Conservation (phyloP, 2,797 vertebrate genomes). For the Cynopterus sphinx region DNA sequence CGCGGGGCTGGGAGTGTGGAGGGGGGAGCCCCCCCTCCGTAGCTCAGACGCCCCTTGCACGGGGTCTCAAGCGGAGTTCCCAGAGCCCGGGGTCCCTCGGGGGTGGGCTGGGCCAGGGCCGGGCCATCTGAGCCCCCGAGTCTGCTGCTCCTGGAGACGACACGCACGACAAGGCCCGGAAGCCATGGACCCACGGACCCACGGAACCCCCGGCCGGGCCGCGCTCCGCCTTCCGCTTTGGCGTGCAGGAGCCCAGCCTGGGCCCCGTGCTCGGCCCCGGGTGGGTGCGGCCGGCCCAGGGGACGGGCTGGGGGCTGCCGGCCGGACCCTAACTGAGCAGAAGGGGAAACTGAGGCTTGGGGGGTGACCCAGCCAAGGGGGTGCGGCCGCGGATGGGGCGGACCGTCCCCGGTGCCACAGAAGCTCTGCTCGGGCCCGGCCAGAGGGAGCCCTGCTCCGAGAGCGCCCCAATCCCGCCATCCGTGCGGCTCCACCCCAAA, state of each 20-base stretch:
- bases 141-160: no score
- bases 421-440: background rate
- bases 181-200: no score
- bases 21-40: background rate
- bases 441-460: no score
- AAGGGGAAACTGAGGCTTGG: background rate
- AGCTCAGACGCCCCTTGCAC: background rate
- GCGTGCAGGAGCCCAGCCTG: rapidly evolving
- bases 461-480: background rate
- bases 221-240: rapidly evolving
- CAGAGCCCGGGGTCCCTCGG: background rate
- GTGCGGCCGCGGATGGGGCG: no score
- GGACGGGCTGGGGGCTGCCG: rapidly evolving
- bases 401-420: background rate
- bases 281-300: no score
- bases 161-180: no score
- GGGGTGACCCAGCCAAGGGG: no score
- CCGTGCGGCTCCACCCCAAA: background rate
- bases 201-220: no score
- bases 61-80: background rate
- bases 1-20: slow-evolving; percentile 71
- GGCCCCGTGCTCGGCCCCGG: background rate
- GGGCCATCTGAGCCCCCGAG: no score
- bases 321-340: background rate
- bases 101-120: background rate